A percentile compares a stretch with the other conserved stretches of the same genome.
Conservation (phyloP, 2,797 vertebrate species). For the Anniella stebbinsi region DNA sequence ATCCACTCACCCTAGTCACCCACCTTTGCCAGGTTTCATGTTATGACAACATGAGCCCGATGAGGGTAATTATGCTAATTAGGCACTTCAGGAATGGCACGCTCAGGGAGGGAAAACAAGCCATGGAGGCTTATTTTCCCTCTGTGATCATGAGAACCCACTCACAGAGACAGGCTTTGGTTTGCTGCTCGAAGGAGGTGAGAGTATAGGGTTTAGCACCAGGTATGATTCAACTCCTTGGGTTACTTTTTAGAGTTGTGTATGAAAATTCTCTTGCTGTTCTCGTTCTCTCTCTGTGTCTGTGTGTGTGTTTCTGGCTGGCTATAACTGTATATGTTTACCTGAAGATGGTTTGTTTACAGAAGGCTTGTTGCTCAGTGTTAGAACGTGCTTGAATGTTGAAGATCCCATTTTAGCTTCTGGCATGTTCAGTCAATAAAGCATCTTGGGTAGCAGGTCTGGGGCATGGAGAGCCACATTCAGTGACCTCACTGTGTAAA, state of each 20-base stretch:
- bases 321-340: not conserved
- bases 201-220: not conserved
- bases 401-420: not conserved
- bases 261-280: not conserved
- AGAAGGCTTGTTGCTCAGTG: not conserved
- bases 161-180: not conserved
- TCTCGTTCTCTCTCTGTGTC: not conserved
- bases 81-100: too few relatives aligned
- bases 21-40: too few relatives aligned
- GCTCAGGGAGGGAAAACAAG: too few relatives aligned
- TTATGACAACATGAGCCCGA: too few relatives aligned
- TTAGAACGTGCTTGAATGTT: not conserved
- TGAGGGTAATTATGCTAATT: too few relatives aligned
- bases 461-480: not conserved
- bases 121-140: too few relatives aligned
- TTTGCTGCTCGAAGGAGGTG: not conserved
- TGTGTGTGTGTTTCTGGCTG: too few relatives aligned
- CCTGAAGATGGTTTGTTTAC: not conserved
- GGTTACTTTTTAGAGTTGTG: not conserved
- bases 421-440: not conserved
- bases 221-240: not conserved
- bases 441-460: not conserved
- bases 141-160: too few relatives aligned
- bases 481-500: not conserved
- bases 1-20: too few relatives aligned